Evolutionary conservation across 1,140 invertebrate species (phyloP), one percentile per base, ranked within the genome.

Genomic region (Leptopilina clavipes): DNA sequence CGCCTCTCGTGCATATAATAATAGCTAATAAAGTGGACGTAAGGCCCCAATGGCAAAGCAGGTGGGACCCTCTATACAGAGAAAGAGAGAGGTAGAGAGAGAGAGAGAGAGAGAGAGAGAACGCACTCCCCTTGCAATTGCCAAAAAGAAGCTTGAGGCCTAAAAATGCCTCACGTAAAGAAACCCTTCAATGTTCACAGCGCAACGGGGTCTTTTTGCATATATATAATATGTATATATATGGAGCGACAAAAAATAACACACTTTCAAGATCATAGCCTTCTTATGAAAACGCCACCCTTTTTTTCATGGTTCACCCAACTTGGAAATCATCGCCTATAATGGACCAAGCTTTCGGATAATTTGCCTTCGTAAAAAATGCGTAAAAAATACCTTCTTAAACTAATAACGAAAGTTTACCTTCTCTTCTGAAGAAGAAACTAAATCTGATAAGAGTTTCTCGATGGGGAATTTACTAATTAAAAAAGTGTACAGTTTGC

Each of bases 11-110:
- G 86, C 82, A 85, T 87, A 87, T 89, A 90, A 90, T 89, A 90
- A 89, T 89, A 89, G 86, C 86, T 89, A 89, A 89, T 89, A 90
- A 90, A 89, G 82, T 85, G 87, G 79, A 86, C 85, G 84, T 82
- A 84, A 86, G 86, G 82, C 82, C 76, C 76, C 80, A 83, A 82
- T 84, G 82, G 78, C 80, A 78, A 74, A 81, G 85, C 89, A 89
- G 87, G 89, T 89, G 87, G 87, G 79, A 78, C 6, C 6, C n/a
- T n/a, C n/a, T n/a, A n/a, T n/a, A 40, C 6, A 40, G 25, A 31
- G 25, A 31, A 6, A 40, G 37, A 82, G 80, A 65, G 80, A 76
- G 18, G 10, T n/a, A 80, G 78, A 9, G 8, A 40, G 37, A 40
- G 37, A 40, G 37, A 7, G 37, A 40, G 37, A 82, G 80, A 65